Evolutionary conservation across 2,113 vertebrate genomes (phyloP), one percentile per base, ranked within the genome.

Genomic region (Notarius lentiginosus): DNA sequence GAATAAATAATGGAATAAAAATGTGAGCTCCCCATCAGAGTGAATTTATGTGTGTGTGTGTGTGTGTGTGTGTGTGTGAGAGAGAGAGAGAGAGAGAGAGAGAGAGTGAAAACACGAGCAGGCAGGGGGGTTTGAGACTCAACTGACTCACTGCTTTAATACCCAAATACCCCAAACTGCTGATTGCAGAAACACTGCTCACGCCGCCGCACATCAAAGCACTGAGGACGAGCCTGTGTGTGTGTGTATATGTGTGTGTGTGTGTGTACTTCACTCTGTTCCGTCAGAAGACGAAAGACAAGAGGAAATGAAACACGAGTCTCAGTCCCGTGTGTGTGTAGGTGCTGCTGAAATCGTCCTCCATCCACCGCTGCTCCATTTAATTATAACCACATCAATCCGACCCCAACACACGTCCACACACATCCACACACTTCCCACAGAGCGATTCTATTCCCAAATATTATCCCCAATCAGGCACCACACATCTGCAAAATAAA

Each of bases 341-440:
- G 22, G 47, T 76, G 47, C 10, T 24, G 3, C 10, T 55, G 49
- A 76, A n/a, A 53, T 76, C 20, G 53, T 49, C 20, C 34, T 76
- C 49, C 49, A 76, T 76, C 24, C 73, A 76, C 11, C 53, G 49
- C 49, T 53, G 24, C 47, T 76, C 47, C 24, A 1, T 76, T 76
- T 53, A 76, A 76, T 76, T 53, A 51, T 11, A 76, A 15, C 73
- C 73, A 76, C 73, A 76, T 76, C 73, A 76, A 76, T 76, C 73
- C 49, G 22, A 76, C 73, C 22, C 49, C 47, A n/a, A n/a, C 20
- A 1, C 47, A 51, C 41, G 51, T 24, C 8, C 73, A 76, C 47
- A 1, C 47, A 51, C 41, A 76, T 24, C 8, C 73, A 76, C 47
- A 1, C 1, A 2, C 14, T n/a, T 75, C 10, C 47, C 73, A 51